phyloP scores from a whole-genome alignment of 2,888 invertebrate species.

The Drosophila quasianomalipes region DNA sequence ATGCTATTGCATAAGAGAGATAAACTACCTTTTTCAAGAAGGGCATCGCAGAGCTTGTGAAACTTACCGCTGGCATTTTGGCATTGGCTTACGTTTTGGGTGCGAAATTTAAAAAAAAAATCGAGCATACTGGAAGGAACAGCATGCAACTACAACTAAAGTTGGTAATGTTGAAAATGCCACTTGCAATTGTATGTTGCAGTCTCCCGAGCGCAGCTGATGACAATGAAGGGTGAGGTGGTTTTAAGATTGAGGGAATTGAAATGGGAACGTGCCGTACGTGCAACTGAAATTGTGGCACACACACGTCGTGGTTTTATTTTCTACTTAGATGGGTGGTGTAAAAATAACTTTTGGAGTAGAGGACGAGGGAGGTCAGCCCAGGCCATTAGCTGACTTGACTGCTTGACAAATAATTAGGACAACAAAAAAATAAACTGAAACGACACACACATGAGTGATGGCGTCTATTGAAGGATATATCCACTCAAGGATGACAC shows the following conservation, averaged over 20 bases:
- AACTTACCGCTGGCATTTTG: conserved; percentile 55
- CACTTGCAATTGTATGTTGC: conserved; percentile 24
- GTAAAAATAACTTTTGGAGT: conserved; percentile 7
- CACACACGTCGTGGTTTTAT: conserved; percentile 64
- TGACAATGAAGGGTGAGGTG: conserved; percentile 13
- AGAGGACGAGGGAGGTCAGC: conserved; percentile 50
- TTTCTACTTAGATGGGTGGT: conserved; percentile 52
- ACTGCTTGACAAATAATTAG: conserved; percentile 78
- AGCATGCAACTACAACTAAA: conserved; percentile 19
- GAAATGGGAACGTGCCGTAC: conserved; percentile 28
- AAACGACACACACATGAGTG: conserved; percentile 60
- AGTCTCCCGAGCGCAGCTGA: conserved; percentile 26
- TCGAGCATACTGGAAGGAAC: conserved; percentile 58
- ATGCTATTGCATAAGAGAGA: not conserved
- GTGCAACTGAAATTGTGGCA: conserved; percentile 40
- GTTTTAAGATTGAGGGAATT: not conserved
- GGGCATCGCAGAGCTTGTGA: conserved; percentile 38
- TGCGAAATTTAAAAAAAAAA: conserved; percentile 74
- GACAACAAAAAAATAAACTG: conserved; percentile 47
- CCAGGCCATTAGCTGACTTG: conserved; percentile 70
- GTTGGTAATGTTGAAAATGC: conserved; percentile 26
- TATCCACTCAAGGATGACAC: conserved; percentile 55
- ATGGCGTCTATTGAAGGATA: conserved; percentile 66
- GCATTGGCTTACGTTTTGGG: conserved; percentile 57
- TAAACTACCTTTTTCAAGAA: not conserved